Evolutionary conservation across 2,888 invertebrate genomes (phyloP).

Genomic region (Julus scandinavius): DNA sequence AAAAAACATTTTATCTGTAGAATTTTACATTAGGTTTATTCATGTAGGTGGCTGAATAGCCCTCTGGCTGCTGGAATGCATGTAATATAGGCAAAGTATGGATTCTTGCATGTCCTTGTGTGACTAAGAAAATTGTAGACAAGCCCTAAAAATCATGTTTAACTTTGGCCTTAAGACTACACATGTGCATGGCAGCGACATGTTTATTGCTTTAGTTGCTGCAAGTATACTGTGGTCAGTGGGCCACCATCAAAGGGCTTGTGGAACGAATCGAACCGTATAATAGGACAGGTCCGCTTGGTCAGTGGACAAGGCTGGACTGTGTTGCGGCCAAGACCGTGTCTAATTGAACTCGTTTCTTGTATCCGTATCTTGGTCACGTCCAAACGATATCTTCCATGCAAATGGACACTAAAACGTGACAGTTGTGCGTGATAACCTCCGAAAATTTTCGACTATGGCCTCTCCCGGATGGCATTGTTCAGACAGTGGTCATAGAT

Average conservation of each 20-base stretch:
- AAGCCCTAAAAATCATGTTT: no score
- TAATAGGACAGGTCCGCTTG: background rate
- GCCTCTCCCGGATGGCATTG: background rate
- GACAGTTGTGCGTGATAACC: background rate
- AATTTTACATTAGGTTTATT: no score
- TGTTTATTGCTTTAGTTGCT: background rate
- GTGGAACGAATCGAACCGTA: background rate
- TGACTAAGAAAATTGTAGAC: no score
- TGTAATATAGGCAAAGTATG: no score
- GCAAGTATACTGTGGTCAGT: background rate
- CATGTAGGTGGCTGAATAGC: no score
- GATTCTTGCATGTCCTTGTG: no score
- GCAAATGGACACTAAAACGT: background rate
- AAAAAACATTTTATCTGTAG: no score
- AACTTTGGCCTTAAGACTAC: no score
- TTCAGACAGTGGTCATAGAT: background rate
- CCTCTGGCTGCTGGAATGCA: no score
- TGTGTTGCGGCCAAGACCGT: background rate
- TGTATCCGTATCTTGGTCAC: background rate
- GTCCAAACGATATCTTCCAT: background rate
- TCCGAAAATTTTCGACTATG: background rate
- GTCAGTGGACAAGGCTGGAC: background rate
- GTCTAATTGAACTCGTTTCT: background rate
- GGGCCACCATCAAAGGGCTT: background rate
- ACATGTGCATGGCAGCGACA: no score